phyloP scores from a whole-genome alignment of 2,113 vertebrate genomes.

The Erythrolamprus reginae region DNA sequence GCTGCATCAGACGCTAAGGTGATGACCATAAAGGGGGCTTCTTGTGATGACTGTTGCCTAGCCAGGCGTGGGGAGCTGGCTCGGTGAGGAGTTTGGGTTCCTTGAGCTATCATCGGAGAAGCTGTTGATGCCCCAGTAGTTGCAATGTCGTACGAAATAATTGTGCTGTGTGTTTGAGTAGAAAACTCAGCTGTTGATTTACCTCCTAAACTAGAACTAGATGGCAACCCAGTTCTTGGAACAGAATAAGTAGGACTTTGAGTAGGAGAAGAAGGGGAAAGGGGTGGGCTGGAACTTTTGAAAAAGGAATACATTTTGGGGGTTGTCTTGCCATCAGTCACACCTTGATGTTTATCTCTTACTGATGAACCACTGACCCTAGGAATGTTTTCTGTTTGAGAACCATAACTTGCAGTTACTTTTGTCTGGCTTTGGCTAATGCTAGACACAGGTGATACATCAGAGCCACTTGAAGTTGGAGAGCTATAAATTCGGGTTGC shows the following conservation, averaged over 20 bases:
- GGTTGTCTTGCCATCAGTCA: constrained; percentile 61
- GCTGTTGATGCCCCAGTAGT: constrained; percentile 47
- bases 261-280: constrained; percentile 84
- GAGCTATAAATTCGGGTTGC: constrained; percentile 47
- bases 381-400: constrained; percentile 66
- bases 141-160: constrained; percentile 62
- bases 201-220: neutral
- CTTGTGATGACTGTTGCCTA: constrained; percentile 87
- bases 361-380: constrained; percentile 41
- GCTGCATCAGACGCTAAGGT: constrained; percentile 79
- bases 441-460: constrained; percentile 35
- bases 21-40: constrained; percentile 85
- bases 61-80: constrained; percentile 73
- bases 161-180: constrained; percentile 80
- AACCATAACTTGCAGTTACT: constrained; percentile 58
- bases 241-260: constrained; percentile 80
- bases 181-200: constrained; percentile 85
- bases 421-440: constrained; percentile 57
- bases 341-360: constrained; percentile 68
- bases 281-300: constrained; percentile 81
- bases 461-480: constrained; percentile 9
- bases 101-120: constrained; percentile 77
- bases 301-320: constrained; percentile 83
- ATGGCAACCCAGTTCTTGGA: constrained; percentile 57
- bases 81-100: constrained; percentile 77